Evolutionary conservation across 2,888 invertebrate species (phyloP).

Genomic region (Phania funesta): DNA sequence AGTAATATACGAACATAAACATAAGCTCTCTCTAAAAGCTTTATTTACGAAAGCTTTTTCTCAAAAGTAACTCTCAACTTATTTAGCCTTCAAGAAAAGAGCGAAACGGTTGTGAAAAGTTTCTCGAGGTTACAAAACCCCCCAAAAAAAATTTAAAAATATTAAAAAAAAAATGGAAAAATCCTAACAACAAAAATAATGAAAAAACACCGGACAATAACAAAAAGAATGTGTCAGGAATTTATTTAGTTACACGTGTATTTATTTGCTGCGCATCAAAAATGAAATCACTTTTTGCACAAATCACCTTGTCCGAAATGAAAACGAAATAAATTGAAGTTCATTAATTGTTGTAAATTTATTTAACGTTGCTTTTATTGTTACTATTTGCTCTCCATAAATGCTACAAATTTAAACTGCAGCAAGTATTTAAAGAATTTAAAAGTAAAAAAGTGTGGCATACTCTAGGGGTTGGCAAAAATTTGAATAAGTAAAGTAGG

Average conservation of each 20-base stretch:
- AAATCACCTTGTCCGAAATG: conserved; percentile 32
- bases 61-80: background rate
- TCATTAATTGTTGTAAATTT: conserved; percentile 49
- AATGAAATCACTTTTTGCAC: conserved; percentile 11
- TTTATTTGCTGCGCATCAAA: conserved; percentile 41
- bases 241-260: conserved; percentile 60
- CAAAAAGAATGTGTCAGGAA: conserved; percentile 56
- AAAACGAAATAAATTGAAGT: conserved; percentile 42
- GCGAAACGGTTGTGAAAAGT: conserved; percentile 53
- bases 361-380: conserved; percentile 3
- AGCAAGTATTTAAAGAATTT: background rate
- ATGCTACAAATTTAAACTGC: background rate
- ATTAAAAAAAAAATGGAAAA: background rate
- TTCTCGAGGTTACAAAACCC: conserved; percentile 8
- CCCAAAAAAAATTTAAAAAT: background rate
- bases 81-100: conserved; percentile 31
- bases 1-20: background rate
- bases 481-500: background rate
- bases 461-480: background rate
- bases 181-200: conserved; percentile 9
- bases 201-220: conserved; percentile 52
- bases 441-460: background rate
- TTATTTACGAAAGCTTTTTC: background rate
- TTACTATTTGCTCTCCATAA: background rate
- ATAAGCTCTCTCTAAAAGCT: background rate